phyloP scores from a whole-genome alignment of 2,113 vertebrate species.

The Pithys albifrons region DNA sequence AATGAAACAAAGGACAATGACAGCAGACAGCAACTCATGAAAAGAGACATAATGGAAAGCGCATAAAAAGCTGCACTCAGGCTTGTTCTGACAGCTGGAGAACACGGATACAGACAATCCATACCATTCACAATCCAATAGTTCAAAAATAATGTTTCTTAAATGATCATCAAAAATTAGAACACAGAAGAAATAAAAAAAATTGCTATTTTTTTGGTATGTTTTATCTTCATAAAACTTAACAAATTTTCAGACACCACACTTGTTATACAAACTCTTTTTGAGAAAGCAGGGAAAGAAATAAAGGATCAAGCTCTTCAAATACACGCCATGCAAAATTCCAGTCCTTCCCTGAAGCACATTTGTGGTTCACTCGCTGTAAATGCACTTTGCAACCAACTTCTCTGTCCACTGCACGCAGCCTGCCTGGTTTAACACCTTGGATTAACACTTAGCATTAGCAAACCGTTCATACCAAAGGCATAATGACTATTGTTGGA shows the following conservation, averaged over 20 bases:
- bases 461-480: neutral
- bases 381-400: neutral
- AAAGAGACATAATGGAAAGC: neutral
- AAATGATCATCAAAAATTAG: neutral
- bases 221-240: neutral
- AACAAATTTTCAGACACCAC: neutral
- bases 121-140: neutral
- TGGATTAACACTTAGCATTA: neutral
- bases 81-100: neutral
- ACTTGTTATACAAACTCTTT: neutral
- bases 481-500: neutral
- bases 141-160: neutral
- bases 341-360: neutral
- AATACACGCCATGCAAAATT: neutral
- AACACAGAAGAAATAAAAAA: neutral
- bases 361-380: neutral
- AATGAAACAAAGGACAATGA: neutral
- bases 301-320: neutral
- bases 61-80: neutral
- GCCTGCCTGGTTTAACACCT: neutral
- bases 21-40: neutral
- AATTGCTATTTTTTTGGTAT: neutral
- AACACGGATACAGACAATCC: neutral
- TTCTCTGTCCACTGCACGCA: neutral
- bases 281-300: neutral